Conservation (phyloP, 35 echinoderm and acorn worm species). For the Ptychodera flava region DNA sequence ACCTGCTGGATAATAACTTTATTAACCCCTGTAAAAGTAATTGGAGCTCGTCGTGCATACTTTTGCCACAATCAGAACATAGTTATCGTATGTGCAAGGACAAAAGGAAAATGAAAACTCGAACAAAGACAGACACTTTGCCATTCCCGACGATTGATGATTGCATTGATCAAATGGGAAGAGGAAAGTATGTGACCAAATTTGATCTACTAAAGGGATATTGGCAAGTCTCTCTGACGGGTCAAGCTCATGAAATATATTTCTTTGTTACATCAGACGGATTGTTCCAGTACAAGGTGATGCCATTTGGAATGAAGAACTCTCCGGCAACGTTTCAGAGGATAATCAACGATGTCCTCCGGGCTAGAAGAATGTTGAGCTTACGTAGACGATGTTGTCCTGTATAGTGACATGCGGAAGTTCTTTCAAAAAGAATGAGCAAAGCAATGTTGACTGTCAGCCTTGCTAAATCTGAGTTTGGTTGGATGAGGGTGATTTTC, state of each 20-base stretch:
- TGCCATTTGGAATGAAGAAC: too few species aligned
- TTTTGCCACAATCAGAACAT: slow-evolving; percentile 35
- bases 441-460: too few species aligned
- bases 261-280: slow-evolving; percentile 35
- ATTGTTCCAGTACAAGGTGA: too few species aligned
- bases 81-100: slow-evolving; percentile 41
- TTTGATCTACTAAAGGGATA: slow-evolving; percentile 67
- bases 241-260: slow-evolving; percentile 15
- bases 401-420: too few species aligned
- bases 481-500: too few species aligned
- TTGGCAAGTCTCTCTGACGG: too few species aligned
- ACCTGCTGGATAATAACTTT: slow-evolving; percentile 46
- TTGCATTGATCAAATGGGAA: slow-evolving; percentile 59
- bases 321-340: slow-evolving; percentile 64
- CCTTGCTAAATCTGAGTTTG: too few species aligned
- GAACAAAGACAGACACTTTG: slow-evolving; percentile 49
- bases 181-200: slow-evolving; percentile 52
- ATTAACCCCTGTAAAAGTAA: slow-evolving; percentile 55
- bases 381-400: too few species aligned
- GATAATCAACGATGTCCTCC: slow-evolving; percentile 26
- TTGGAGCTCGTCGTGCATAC: too few species aligned
- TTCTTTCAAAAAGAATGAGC: too few species aligned
- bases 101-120: slow-evolving; percentile 52
- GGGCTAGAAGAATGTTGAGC: too few species aligned
- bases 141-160: slow-evolving; percentile 54